phyloP scores from a whole-genome alignment of 2,888 invertebrate species.

The Acleris laterana region DNA sequence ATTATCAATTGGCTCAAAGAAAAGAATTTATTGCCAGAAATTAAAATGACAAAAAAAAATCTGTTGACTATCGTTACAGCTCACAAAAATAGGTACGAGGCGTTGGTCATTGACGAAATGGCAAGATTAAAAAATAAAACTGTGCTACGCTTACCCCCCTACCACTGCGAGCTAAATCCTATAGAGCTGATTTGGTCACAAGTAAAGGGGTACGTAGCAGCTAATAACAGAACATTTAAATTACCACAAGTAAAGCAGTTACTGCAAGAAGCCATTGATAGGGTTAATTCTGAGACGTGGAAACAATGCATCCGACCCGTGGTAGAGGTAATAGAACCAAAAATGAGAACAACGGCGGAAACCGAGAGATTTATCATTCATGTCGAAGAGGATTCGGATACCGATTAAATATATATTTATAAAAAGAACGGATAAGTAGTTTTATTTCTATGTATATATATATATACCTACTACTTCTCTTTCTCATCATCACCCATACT shows the following conservation, averaged over 20 bases:
- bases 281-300: background rate
- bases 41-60: background rate
- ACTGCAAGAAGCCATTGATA: background rate
- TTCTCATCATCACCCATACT: too few relatives aligned
- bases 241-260: background rate
- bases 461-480: too few relatives aligned
- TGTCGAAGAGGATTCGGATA: too few relatives aligned
- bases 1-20: too few relatives aligned
- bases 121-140: background rate
- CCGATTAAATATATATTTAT: too few relatives aligned
- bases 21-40: too few relatives aligned
- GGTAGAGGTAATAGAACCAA: background rate
- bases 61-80: background rate
- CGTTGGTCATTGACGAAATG: background rate
- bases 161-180: conserved; percentile 5
- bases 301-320: background rate
- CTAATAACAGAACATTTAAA: background rate
- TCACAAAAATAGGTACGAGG: background rate
- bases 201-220: background rate
- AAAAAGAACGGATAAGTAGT: too few relatives aligned
- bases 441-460: too few relatives aligned
- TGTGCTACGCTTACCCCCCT: background rate
- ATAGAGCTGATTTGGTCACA: background rate
- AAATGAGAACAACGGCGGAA: background rate
- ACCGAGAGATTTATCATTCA: too few relatives aligned